Conservation (phyloP, 2,113 vertebrate genomes). For the Lontra canadensis region DNA sequence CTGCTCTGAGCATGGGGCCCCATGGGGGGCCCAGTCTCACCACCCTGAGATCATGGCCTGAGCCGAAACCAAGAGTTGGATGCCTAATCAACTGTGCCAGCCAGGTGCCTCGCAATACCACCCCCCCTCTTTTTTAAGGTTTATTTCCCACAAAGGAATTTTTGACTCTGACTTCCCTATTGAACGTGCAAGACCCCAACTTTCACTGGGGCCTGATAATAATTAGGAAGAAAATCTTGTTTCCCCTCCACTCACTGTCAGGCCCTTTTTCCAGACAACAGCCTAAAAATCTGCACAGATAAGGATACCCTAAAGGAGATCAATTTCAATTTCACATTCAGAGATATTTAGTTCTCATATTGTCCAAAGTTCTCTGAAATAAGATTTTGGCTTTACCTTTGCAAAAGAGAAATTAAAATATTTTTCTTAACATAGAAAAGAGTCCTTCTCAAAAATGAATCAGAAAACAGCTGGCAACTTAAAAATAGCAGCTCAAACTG, state of each 20-base stretch:
- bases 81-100: background rate
- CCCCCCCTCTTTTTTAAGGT: background rate
- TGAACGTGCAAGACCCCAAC: background rate
- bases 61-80: background rate
- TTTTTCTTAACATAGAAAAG: slow-evolving; percentile 31
- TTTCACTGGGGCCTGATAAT: background rate
- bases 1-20: background rate
- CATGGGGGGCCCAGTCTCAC: background rate
- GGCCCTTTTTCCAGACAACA: background rate
- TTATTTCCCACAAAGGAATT: background rate
- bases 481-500: slow-evolving; percentile 43
- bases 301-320: background rate
- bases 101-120: background rate
- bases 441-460: slow-evolving; percentile 44
- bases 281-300: background rate
- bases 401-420: slow-evolving; percentile 57
- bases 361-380: background rate
- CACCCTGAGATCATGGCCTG: background rate
- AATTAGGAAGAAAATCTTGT: background rate
- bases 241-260: background rate
- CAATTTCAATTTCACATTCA: background rate
- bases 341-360: background rate
- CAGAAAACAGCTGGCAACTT: slow-evolving; percentile 46
- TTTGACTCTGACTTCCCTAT: background rate
- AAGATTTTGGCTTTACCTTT: slow-evolving; percentile 61